Evolutionary conservation across 2,113 vertebrate genomes (phyloP), one percentile per base, ranked within the genome.

Genomic region (Channa maculata): DNA sequence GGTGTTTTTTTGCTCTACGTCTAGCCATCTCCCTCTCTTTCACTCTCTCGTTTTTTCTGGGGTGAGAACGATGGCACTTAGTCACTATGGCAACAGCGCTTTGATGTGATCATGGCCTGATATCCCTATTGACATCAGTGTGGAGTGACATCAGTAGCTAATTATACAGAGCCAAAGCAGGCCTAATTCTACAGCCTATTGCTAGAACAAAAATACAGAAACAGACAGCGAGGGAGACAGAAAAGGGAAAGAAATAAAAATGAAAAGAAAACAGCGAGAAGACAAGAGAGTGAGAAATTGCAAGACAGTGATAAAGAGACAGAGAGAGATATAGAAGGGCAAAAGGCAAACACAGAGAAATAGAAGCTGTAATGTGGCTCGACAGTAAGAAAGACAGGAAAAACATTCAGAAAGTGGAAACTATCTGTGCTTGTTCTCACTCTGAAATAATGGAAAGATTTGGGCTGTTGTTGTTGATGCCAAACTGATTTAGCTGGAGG

Each of bases 81-180:
- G 92, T 95, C 83, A 78, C 92, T 90, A 93, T 93, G 85, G 92
- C 89, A 92, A 94, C 93, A 75, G 86, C 2, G 54, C 92, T 93
- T 94, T 93, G 92, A 94, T 93, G 89, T 81, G 89, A 93, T 92
- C 90, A 83, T 82, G 89, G 89, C 77, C 86, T 83, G 89, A 93
- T 91, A 90, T 87, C 92, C 67, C 88, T 84, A 90, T 89, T 92
- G 90, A 92, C 89, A 92, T 91, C 84, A 85, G 86, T 83, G 75
- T 78, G 62, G 87, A 85, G 74, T 91, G 91, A 93, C 93, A 93
- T 93, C 91, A 92, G 68, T 68, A 80, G 64, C 89, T 89, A 90
- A 92, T 92, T 89, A 90, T 71, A 87, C 87, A 49, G 48, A 88
- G 71, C 71, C 79, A 72, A 79, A 86, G 73, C 79, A 83, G 57